Conservation (phyloP, 2,797 vertebrate genomes). For the Helostoma temminkii region DNA sequence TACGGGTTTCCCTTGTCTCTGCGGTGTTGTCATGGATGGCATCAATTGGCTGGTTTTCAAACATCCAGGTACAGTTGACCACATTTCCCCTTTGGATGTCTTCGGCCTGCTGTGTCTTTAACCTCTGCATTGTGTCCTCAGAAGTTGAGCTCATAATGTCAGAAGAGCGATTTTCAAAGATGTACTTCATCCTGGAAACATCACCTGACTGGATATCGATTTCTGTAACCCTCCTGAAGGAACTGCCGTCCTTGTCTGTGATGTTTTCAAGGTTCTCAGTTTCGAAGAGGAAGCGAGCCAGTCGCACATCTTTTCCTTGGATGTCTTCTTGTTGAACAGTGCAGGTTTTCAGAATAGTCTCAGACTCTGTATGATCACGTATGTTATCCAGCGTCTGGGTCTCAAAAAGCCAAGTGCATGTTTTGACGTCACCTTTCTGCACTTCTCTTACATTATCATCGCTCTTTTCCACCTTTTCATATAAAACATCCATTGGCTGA, state of each 20-base stretch:
- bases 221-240: conserved; percentile 86
- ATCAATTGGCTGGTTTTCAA: conserved; percentile 92
- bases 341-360: conserved; percentile 84
- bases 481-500: conserved; percentile 91
- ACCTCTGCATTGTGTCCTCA: conserved; percentile 87
- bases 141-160: conserved; percentile 91
- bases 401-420: conserved; percentile 94
- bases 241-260: conserved; percentile 84
- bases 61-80: conserved; percentile 90
- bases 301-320: conserved; percentile 89
- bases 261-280: conserved; percentile 93
- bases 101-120: conserved; percentile 87
- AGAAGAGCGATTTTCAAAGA: conserved; percentile 91
- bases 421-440: conserved; percentile 92
- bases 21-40: conserved; percentile 82
- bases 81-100: conserved; percentile 93
- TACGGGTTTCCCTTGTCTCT: conserved; percentile 76
- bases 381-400: conserved; percentile 92
- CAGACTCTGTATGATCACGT: conserved; percentile 83
- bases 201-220: conserved; percentile 91
- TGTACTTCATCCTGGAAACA: conserved; percentile 91
- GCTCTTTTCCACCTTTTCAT: conserved; percentile 88
- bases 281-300: conserved; percentile 92
- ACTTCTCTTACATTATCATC: conserved; percentile 81
- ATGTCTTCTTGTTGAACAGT: conserved; percentile 89